Base-by-base conservation (phyloP, 1,140 invertebrate species). In the Onthophagus taurus region DNA sequence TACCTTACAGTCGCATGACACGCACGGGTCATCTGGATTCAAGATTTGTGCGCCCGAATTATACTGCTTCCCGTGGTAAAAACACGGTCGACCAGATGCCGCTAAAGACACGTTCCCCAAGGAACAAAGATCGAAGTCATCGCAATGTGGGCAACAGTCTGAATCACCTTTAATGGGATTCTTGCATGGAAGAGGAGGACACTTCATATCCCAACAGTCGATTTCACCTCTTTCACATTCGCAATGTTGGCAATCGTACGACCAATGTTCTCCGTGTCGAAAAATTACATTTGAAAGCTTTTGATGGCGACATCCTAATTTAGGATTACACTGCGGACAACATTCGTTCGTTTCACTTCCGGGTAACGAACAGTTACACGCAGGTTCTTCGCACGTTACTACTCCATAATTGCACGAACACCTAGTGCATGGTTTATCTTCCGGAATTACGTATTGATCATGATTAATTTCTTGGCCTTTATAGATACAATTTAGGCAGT, bases 171-270 rank as follows among this genome's bases (percentile, higher is more conserved):
- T 74, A 41, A 85, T 65, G 23, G 80, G 72, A 56, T 81, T 73
- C 49, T 75, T 61, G 69, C 85, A 85, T 13, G 72, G 70, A 20
- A 80, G 65, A 14, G 76, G 76, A 45, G 85, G 85, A 70, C 89
- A 91, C 47, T 57, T 55, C 59, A 86, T 72, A 53, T 83, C 78
- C 85, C 85, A 90, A 61, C 88, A 93, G 69, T 90, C 87, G 45
- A 88, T 77, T 69, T 93, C 85, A 31, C 88, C 87, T 58, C 29
- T 41, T 41, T 41, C 21, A 69, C 88, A 92, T 70, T 90, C 86
- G 71, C 88, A 92, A 44, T 82, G 86, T 69, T 89, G 84, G 66
- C 88, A 92, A 60, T 89, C 81, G 66, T 88, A 89, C 44, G 87
- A 80, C 88, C 88, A 92, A 53, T 76, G 72, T 63, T 90, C 83